Evolutionary conservation across 2,888 invertebrate genomes (phyloP), one percentile per base, ranked within the genome.

Genomic region (Oligia fasciuncula): DNA sequence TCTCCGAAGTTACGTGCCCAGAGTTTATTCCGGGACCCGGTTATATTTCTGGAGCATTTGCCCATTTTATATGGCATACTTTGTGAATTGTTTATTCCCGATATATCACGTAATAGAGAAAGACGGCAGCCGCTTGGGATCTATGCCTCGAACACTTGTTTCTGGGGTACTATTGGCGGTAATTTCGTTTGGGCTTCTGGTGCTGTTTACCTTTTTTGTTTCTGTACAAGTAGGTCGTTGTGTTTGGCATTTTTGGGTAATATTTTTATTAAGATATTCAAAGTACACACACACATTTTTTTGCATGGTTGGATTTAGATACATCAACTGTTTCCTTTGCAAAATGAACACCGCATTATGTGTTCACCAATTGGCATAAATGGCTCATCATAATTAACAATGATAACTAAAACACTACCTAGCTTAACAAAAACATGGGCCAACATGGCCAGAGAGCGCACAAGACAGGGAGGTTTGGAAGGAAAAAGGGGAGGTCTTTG

Each of bases 51-150:
- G 74, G 89, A 75, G 23, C 84, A 69, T 65, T 73, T 77, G 17
- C 66, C 73, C 62, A 75, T 80, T 84, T 87, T 69, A 29, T 81
- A 76, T 79, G 79, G 80, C 76, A 75, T 84, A 84, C 85, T 89
- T 90, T 78, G 73, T 73, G 80, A 86, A 88, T 87, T 85, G 90
- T 90, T 90, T 89, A 85, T 80, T 67, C 65, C 71, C 65, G 60
- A 73, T 85, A 79, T 78, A 88, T 85, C 76, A 85, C 73, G 81
- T 73, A 79, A 81, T 40, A 82, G 68, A 29, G 70, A 62, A 81
- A 67, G 63, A 14, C 69, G 57, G 17, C 60, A 23, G 73, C 40
- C 88, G 35, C 81, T 70, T 43, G 88, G 83, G 73, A 77, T 63
- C 49, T 54, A 62, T 69, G 73, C 49, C 23, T 70, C 17, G n/a